Percentiles rank a stretch among this genome's conserved stretches.
These are phyloP conservation scores for Rattus norvegicus DNA, from an alignment of 2,113 vertebrate genomes.

Conservation along the genomic window DNA sequence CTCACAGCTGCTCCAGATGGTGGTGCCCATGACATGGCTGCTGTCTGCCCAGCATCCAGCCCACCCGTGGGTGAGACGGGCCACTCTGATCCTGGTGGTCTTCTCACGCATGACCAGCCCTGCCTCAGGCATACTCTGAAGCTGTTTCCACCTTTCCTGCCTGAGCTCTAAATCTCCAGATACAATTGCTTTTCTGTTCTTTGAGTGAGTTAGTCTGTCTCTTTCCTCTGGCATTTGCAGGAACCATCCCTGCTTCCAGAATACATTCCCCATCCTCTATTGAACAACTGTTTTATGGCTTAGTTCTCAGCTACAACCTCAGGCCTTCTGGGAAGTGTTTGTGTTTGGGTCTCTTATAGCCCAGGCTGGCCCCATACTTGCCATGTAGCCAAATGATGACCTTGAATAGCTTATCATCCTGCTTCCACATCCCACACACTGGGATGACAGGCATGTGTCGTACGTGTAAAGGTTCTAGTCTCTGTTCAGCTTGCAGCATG, in stretches of 20 bases:
- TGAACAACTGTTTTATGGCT: background rate
- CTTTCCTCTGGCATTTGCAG: background rate
- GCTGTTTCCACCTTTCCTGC: background rate
- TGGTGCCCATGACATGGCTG: background rate
- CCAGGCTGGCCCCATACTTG: background rate
- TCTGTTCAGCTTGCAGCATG: rapidly evolving
- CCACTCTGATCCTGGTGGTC: background rate
- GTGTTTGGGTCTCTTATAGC: background rate
- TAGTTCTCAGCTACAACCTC: background rate
- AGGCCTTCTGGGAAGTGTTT: background rate
- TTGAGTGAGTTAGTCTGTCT: background rate
- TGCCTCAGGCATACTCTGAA: background rate
- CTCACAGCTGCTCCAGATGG: background rate
- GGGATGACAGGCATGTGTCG: background rate
- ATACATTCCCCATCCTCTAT: background rate
- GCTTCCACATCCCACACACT: background rate
- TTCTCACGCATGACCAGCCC: background rate
- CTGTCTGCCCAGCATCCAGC: background rate
- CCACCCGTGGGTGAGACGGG: background rate
- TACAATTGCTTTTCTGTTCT: background rate
- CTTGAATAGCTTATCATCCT: background rate
- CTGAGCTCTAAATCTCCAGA: background rate
- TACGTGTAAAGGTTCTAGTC: no score
- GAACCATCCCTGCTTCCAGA: background rate
- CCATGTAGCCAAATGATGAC: background rate